Evolutionary conservation across 1,140 invertebrate genomes (phyloP).

Genomic region (Homarus americanus): DNA sequence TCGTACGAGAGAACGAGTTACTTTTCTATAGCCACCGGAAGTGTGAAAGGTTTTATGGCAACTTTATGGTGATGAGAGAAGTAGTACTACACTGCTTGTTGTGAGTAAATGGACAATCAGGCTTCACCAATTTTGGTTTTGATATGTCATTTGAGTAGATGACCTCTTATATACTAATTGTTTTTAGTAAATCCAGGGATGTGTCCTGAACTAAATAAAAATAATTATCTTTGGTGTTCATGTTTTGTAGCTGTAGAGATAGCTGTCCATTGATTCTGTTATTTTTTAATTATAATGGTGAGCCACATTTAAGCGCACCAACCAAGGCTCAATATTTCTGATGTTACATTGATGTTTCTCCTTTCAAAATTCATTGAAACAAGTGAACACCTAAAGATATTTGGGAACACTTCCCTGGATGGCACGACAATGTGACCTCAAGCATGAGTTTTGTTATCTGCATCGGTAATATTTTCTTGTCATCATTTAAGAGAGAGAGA

Average conservation of each 20-base stretch:
- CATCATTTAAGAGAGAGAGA: neutral
- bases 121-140: conserved; percentile 28
- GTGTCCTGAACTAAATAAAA: conserved; percentile 8
- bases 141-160: conserved; percentile 10
- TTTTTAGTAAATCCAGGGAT: conserved; percentile 23
- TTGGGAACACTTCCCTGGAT: conserved; percentile 2
- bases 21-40: conserved; percentile 6
- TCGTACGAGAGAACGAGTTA: neutral
- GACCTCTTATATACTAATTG: neutral
- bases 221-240: neutral
- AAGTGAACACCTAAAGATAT: neutral
- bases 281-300: conserved; percentile 27
- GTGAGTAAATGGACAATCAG: conserved; percentile 45
- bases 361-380: neutral
- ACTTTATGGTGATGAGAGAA: neutral
- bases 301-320: conserved; percentile 13
- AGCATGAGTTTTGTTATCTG: neutral
- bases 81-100: conserved; percentile 7
- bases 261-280: neutral
- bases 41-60: conserved; percentile 31
- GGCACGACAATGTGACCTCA: neutral
- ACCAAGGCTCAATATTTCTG: conserved; percentile 22
- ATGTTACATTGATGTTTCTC: conserved; percentile 20
- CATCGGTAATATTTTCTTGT: neutral
- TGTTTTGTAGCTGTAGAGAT: neutral